Base-by-base conservation (phyloP, 2,113 vertebrate genomes). In the Zapornia atra region DNA sequence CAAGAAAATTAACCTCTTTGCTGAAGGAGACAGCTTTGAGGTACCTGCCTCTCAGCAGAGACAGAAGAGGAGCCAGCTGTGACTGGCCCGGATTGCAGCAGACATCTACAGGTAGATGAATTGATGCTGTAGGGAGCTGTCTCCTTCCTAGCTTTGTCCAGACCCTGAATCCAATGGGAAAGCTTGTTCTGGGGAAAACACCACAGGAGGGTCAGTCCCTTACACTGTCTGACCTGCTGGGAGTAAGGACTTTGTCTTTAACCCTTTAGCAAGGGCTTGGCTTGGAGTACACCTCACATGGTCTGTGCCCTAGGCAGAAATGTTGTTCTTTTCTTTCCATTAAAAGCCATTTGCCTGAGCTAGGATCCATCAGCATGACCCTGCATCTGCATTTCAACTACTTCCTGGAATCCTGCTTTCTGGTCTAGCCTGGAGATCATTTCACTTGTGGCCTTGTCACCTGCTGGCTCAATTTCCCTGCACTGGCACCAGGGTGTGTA, bases 81-180 rank as follows among this genome's bases (percentile, higher is more conserved):
- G 13, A 66, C 64, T 1, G 1, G 36, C 24, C 59, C 22, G 5
- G 73, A 8, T 3, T 50, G 36, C 1, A 2, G 3, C 11, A 60
- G 18, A 20, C 1, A 0, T 26, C 60, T 22, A 11, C 21, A 28
- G 24, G 3, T 36, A 14, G 36, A 24, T 15, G 25, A 57, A 56
- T 4, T 31, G 31, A 11, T 60, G 26, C 38, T 7, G 17, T 4
- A 44, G 26, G 50, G 20, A 66, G 17, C 34, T 60, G 50, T 21
- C 15, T 48, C 29, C 56, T 48, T n/a, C 25, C 11, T 54, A 7
- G 5, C 31, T 24, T 40, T 56, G 61, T 54, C 68, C 33, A 78
- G 19, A 17, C 60, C 15, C 1, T 10, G 9, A 82, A 48, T 29
- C 29, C 63, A 77, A 24, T 6, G 26, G 21, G n/a, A 92, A 83